Base-by-base conservation (phyloP, 2,113 vertebrate species). In the Spizaetus ornatus region DNA sequence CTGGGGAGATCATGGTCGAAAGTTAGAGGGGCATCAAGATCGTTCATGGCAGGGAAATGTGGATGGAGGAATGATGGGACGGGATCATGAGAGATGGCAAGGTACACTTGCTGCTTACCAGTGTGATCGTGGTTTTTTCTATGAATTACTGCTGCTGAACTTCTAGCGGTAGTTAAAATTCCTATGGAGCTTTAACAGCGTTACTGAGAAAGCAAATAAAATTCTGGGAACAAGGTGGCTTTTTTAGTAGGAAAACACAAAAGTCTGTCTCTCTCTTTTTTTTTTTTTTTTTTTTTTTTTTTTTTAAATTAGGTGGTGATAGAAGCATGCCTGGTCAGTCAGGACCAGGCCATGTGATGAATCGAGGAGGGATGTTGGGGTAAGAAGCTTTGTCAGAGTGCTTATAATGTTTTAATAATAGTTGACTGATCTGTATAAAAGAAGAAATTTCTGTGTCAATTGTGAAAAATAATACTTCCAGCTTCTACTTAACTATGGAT, bases 1-100 rank as follows among this genome's bases (percentile, higher is more conserved):
- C 93, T 99, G 99, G 99, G 92, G 94, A 15, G 99, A 99, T 92
- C 98, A 99, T n/a, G 96, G 97, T 38, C 97, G 98, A 76, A 99
- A 99, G 95, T 97, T 99, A 90, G 99, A 99, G 50, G 98, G 98
- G 50, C 98, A 97, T 26, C 98, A 91, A 82, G 99, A 99, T 92
- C 97, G 98, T 73, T 63, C 98, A 55, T 99, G 99, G 99, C 98
- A 99, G 95, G 98, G 98, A 95, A 97, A 82, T 29, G 85, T 96
- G 92, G 98, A 93, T 38, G 26, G 94, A 36, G 97, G 96, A 92
- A 13, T 97, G 13, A 95, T 96, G 32, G 94, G 95, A 95, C 96
- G 96, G 88, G 98, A 98, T 78, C 98, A 97, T 42, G 88, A 98
- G 12, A 96, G 97, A 95, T 98, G 98, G 98, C 97, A 97, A 98